These are phyloP conservation scores for Loris lydekkerianus DNA, from an alignment of 2,797 vertebrate genomes.

Conservation along the genomic window DNA sequence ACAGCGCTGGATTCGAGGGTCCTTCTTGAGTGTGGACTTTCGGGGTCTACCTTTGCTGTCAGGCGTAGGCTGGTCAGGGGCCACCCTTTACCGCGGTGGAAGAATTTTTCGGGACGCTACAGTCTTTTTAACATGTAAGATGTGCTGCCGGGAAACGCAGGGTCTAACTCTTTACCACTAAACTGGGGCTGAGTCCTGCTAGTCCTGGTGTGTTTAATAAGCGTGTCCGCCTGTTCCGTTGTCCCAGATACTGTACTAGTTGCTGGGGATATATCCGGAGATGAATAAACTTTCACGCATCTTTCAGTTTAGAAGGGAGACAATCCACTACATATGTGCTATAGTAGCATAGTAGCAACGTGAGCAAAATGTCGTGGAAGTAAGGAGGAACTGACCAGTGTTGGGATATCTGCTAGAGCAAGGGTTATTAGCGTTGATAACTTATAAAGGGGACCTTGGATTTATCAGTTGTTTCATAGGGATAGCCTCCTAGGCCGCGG, in stretches of 20 bases:
- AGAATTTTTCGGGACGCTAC: background rate
- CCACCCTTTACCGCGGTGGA: background rate
- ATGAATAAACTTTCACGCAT: background rate
- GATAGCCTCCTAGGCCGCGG: background rate
- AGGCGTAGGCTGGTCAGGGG: background rate
- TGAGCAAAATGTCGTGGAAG: background rate
- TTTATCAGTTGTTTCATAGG: background rate
- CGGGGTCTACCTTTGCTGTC: rapidly evolving
- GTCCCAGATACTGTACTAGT: background rate
- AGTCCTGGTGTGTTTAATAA: background rate
- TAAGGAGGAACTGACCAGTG: background rate
- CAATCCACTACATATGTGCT: rapidly evolving
- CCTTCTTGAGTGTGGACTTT: rapidly evolving
- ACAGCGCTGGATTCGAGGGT: background rate
- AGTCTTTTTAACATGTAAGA: too few species aligned
- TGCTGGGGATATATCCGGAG: background rate
- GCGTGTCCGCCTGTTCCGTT: too few species aligned
- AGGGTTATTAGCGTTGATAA: background rate
- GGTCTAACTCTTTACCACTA: rapidly evolving
- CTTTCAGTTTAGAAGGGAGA: background rate
- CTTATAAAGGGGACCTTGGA: background rate
- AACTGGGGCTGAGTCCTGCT: rapidly evolving
- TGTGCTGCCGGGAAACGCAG: background rate
- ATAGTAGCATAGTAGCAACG: too few species aligned
- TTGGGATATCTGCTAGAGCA: background rate